Evolutionary conservation across 1,140 invertebrate species (phyloP).

Genomic region (Dendrolimus punctatus): DNA sequence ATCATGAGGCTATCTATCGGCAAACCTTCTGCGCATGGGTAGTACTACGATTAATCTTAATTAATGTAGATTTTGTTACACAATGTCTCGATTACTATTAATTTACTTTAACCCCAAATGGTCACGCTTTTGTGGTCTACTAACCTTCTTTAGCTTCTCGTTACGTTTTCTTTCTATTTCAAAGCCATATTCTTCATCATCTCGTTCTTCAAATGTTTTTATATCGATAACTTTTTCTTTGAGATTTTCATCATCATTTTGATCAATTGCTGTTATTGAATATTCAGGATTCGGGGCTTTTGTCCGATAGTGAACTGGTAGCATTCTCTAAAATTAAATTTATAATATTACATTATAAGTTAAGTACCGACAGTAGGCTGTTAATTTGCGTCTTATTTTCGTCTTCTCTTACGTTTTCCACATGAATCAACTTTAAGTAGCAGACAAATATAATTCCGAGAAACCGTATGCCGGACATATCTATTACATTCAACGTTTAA

Average conservation of each 20-base stretch:
- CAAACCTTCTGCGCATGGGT: too few species aligned
- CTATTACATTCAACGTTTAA: conserved; percentile 11
- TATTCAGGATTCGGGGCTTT: conserved; percentile 2
- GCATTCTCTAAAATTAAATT: conserved; percentile 29
- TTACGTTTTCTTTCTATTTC: conserved; percentile 15
- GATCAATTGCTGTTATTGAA: too few species aligned
- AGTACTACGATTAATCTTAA: too few species aligned
- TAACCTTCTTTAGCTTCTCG: conserved; percentile 24
- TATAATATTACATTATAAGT: too few species aligned
- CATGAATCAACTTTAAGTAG: conserved; percentile 22
- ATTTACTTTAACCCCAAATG: too few species aligned
- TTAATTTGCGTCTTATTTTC: neutral
- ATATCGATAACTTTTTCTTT: conserved; percentile 24
- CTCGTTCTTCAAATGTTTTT: conserved; percentile 16
- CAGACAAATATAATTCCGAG: conserved; percentile 21
- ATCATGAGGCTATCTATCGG: too few species aligned
- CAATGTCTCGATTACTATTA: too few species aligned
- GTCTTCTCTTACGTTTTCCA: conserved; percentile 31
- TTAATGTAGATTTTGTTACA: too few species aligned
- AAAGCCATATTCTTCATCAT: conserved; percentile 21
- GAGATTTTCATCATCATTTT: conserved; percentile 9
- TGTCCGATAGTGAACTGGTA: conserved; percentile 29
- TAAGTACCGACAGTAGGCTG: too few species aligned
- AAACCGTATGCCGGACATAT: conserved; percentile 30
- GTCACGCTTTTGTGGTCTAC: neutral